Base-by-base conservation (phyloP, 2,888 invertebrate species). In the Yponomeuta plumbellus region DNA sequence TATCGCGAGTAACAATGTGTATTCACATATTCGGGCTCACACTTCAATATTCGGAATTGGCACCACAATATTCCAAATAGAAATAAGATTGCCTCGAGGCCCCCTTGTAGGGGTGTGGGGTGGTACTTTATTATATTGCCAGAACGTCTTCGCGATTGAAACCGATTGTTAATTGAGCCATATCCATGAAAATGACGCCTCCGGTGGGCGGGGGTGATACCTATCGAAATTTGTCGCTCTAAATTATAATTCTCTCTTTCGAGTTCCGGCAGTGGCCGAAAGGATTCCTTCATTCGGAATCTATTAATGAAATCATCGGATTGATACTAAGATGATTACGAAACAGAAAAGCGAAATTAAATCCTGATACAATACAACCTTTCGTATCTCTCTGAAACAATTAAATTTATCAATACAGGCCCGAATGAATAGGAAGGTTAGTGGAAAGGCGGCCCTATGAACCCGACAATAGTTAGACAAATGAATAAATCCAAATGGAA, bases 151-250 rank as follows among this genome's bases (percentile, higher is more conserved):
- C 88, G 79, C 88, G 89, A 90, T 89, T 89, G 89, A 89, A 89
- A 88, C 88, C 91, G 84, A 88, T 89, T 90, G 91, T 91, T 90
- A 91, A 90, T 91, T 90, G 91, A 91, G 91, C 87, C 84, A 86
- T 91, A 90, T 91, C 91, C 90, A 87, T 88, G 90, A 89, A 86
- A 89, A 88, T 88, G 85, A 85, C 85, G 86, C 85, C 85, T 83
- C 66, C 66, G 58, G 84, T 84, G 80, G 80, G 80, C 63, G 66
- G 61, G 77, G 77, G 78, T 85, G 89, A 90, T 88, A 84, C 88
- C 88, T 88, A 89, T 88, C 89, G 87, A 84, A 80, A 85, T 86
- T 85, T 81, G 85, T 83, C 86, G 86, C 86, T 82, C 82, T 17
- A 86, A 88, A 89, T 86, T 84, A 79, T 78, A 74, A 75, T 68